Percentiles rank a stretch among this genome's conserved stretches.
Evolutionary conservation across 2,888 invertebrate species (phyloP).

Genomic region (Scaptomyza parva): DNA sequence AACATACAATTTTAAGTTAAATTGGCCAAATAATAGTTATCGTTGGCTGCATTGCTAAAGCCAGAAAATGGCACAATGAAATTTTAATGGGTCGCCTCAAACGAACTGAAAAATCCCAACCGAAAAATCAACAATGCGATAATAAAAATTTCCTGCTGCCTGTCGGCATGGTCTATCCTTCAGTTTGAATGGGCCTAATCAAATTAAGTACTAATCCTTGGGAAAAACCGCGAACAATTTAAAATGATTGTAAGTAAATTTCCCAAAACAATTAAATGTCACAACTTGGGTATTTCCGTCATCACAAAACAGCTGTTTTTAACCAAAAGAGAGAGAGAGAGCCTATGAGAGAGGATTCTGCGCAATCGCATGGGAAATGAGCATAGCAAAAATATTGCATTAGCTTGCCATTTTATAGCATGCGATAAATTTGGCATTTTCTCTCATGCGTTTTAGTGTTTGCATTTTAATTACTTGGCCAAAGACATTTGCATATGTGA

Average conservation of each 20-base stretch:
- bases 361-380: conserved; percentile 27
- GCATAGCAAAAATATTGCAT: conserved; percentile 5
- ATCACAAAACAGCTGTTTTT: conserved; percentile 37
- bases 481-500: conserved; percentile 60
- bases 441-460: conserved; percentile 53
- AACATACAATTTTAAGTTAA: conserved; percentile 28
- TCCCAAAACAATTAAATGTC: conserved; percentile 78
- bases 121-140: conserved; percentile 53
- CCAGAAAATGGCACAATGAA: conserved; percentile 42
- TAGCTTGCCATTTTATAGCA: conserved; percentile 34
- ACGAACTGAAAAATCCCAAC: conserved; percentile 65
- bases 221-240: conserved; percentile 80
- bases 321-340: background rate
- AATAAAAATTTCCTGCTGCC: conserved; percentile 50
- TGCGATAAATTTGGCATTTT: conserved; percentile 37
- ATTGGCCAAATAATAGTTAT: conserved; percentile 68
- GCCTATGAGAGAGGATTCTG: conserved; percentile 11
- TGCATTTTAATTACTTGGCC: conserved; percentile 42
- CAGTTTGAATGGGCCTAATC: conserved; percentile 70
- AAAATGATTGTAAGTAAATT: conserved; percentile 81
- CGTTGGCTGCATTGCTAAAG: conserved; percentile 17
- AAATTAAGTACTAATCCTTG: conserved; percentile 80
- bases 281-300: conserved; percentile 49
- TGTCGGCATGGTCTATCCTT: conserved; percentile 7
- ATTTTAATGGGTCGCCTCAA: conserved; percentile 56